phyloP scores from a whole-genome alignment of 2,888 invertebrate genomes.

The Tubulanus polymorphus region DNA sequence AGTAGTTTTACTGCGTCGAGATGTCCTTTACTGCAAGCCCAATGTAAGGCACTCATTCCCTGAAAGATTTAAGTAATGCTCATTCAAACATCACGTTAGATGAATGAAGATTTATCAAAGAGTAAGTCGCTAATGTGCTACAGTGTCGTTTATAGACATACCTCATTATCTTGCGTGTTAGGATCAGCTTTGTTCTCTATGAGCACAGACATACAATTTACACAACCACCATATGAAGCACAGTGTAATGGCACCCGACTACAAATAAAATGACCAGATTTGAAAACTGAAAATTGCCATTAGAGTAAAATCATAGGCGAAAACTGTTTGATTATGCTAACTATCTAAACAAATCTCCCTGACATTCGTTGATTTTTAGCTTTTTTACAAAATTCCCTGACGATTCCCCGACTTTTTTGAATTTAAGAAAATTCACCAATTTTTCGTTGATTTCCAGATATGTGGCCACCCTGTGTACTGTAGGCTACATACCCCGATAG shows the following conservation, averaged over 20 bases:
- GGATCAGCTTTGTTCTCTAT: slow-evolving; percentile 50
- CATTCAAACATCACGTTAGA: too few species aligned
- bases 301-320: too few species aligned
- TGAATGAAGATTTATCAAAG: too few species aligned
- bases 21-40: slow-evolving; percentile 52
- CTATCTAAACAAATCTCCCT: not conserved
- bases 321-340: not conserved
- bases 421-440: not conserved
- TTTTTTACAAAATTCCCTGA: too few species aligned
- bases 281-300: too few species aligned
- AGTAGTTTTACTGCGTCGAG: slow-evolving; percentile 50
- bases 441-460: too few species aligned
- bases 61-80: too few species aligned
- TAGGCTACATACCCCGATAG: slow-evolving; percentile 42
- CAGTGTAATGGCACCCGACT: slow-evolving; percentile 52
- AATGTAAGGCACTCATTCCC: slow-evolving; percentile 53
- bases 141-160: too few species aligned
- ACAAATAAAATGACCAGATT: too few species aligned
- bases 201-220: slow-evolving; percentile 53
- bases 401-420: not conserved
- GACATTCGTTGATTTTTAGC: too few species aligned
- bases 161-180: slow-evolving; percentile 50
- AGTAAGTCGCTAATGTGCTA: too few species aligned
- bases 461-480: not conserved
- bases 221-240: slow-evolving; percentile 51